These are phyloP conservation scores for Limnephilus auricula DNA, from an alignment of 2,888 invertebrate genomes.

Conservation along the genomic window DNA sequence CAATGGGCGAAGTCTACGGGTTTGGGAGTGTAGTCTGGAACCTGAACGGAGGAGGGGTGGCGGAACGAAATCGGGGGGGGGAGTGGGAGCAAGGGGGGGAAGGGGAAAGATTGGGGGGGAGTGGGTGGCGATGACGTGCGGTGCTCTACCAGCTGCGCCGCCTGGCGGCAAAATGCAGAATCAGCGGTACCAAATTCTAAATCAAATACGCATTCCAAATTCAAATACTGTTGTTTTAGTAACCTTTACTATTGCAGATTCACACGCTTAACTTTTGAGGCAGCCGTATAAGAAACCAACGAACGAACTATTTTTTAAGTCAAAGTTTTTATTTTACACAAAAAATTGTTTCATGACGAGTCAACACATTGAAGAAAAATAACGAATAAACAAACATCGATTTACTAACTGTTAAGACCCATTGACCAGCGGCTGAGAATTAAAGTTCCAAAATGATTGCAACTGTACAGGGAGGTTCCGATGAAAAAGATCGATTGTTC, in stretches of 20 bases:
- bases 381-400: too few relatives aligned
- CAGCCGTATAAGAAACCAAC: neutral
- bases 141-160: slow-evolving; percentile 21
- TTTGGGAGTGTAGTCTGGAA: neutral
- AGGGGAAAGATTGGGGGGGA: neutral
- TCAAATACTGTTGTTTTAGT: neutral
- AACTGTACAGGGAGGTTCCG: too few relatives aligned
- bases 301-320: neutral
- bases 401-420: too few relatives aligned
- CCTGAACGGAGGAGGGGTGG: neutral
- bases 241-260: neutral
- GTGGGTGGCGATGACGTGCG: slow-evolving; percentile 39
- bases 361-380: too few relatives aligned
- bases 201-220: neutral
- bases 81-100: neutral
- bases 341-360: too few relatives aligned
- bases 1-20: neutral
- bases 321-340: neutral
- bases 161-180: slow-evolving; percentile 39
- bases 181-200: slow-evolving; percentile 4
- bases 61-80: neutral
- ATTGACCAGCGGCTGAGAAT: too few relatives aligned
- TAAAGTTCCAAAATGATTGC: too few relatives aligned
- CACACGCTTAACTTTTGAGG: neutral
- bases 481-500: too few relatives aligned